Percentiles rank a stretch among this genome's conserved stretches.
Evolutionary conservation across 2,888 invertebrate genomes (phyloP).

Genomic region (Metellina segmentata): DNA sequence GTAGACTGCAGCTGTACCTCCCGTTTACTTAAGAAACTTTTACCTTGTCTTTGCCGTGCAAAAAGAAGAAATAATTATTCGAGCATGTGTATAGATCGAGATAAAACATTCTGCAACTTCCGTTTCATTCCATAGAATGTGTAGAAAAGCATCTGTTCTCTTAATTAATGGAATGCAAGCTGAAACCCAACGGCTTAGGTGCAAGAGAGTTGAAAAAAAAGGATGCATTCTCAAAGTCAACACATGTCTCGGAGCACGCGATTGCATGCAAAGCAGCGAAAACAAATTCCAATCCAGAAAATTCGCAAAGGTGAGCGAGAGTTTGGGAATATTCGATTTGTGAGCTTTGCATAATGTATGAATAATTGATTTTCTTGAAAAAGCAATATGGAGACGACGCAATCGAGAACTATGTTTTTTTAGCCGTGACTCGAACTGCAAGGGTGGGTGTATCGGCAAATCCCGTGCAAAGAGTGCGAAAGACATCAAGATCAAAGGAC

Average conservation of each 20-base stretch:
- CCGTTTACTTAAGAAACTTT: too few relatives aligned
- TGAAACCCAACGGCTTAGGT: not conserved
- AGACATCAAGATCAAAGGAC: not conserved
- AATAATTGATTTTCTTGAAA: conserved; percentile 53
- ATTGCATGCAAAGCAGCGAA: conserved; percentile 2
- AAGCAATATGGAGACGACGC: conserved; percentile 26
- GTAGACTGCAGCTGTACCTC: too few relatives aligned
- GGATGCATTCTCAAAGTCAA: not conserved
- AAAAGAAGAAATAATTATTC: too few relatives aligned
- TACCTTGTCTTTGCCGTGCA: too few relatives aligned
- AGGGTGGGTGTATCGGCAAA: not conserved
- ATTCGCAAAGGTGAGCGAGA: not conserved
- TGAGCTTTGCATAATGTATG: conserved; percentile 39
- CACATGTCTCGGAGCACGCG: not conserved
- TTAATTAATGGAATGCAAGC: conserved; percentile 10
- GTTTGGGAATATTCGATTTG: conserved; percentile 31
- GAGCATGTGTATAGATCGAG: too few relatives aligned
- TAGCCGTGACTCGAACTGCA: conserved; percentile 1
- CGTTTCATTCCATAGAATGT: too few relatives aligned
- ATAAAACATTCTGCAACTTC: too few relatives aligned
- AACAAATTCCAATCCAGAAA: conserved; percentile 3
- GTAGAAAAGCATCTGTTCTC: not conserved
- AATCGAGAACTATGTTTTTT: not conserved
- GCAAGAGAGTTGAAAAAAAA: not conserved
- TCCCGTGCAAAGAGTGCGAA: not conserved